These are phyloP conservation scores for Apocheima hispidaria DNA, from an alignment of 2,888 invertebrate genomes.

Conservation along the genomic window DNA sequence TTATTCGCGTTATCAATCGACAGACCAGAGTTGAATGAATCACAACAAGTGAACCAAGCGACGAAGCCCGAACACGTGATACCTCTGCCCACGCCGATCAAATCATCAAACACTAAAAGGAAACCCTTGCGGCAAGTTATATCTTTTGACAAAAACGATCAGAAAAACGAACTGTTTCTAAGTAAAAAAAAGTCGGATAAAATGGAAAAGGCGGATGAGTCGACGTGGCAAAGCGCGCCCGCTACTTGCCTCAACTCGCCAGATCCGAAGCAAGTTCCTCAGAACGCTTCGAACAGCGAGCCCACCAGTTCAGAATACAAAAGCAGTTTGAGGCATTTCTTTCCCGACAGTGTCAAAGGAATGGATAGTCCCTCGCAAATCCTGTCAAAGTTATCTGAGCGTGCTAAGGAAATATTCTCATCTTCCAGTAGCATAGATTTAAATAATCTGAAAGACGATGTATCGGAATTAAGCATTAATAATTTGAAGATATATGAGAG, in stretches of 20 bases:
- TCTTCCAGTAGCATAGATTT: slow-evolving; percentile 78
- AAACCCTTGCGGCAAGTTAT: slow-evolving; percentile 81
- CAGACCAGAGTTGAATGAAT: slow-evolving; percentile 91
- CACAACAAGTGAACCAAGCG: slow-evolving; percentile 77
- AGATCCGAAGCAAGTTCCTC: slow-evolving; percentile 67
- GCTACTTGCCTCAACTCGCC: slow-evolving; percentile 88
- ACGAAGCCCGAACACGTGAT: slow-evolving; percentile 89
- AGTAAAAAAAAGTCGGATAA: slow-evolving; percentile 54
- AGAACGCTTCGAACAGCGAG: slow-evolving; percentile 73
- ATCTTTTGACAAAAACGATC: slow-evolving; percentile 80
- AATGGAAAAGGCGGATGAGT: slow-evolving; percentile 54
- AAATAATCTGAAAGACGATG: slow-evolving; percentile 72
- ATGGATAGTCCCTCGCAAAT: slow-evolving; percentile 82
- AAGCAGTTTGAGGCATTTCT: slow-evolving; percentile 75
- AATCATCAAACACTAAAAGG: slow-evolving; percentile 71
- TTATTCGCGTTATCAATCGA: slow-evolving; percentile 97
- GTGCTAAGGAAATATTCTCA: slow-evolving; percentile 83
- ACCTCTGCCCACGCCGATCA: slow-evolving; percentile 88
- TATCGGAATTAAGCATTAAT: slow-evolving; percentile 76
- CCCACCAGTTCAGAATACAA: slow-evolving; percentile 78
- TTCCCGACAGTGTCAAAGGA: slow-evolving; percentile 77
- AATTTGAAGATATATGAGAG: slow-evolving; percentile 81
- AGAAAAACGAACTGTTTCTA: slow-evolving; percentile 49
- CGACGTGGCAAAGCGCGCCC: slow-evolving; percentile 85
- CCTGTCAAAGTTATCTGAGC: slow-evolving; percentile 76